Evolutionary conservation across 2,888 invertebrate genomes (phyloP), one percentile per base, ranked within the genome.

Genomic region (Sinhomidia bicolor): DNA sequence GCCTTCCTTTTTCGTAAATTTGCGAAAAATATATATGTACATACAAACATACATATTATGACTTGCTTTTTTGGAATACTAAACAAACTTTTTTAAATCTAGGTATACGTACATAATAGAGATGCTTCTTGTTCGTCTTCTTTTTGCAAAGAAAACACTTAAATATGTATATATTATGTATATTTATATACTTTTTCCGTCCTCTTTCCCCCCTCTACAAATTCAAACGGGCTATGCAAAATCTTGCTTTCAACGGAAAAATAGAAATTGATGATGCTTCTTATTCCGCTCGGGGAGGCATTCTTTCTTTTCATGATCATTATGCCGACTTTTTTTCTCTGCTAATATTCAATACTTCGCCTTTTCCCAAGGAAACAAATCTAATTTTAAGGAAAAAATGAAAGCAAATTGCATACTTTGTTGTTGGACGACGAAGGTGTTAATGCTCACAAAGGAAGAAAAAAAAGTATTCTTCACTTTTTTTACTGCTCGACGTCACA

Each of bases 191-290:
- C 32, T 36, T 65, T 65, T 36, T 36, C 29, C 12, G n/a, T n/a
- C 1, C 54, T 62, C 44, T 9, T 44, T 44, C 10, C 36, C 9
- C 36, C 36, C 9, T 9, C 36, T 36, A 36, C 36, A 65, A 32
- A 36, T 65, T 65, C 36, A 65, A 65, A 65, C 36, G 32, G 65
- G 65, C 17, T 26, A 32, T 36, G 65, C 12, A 12, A 60, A 60
- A 60, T 3, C 32, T 17, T 36, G 3, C 36, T 32, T 62, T 36
- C 7, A n/a, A 17, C 17, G 17, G 36, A 36, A 36, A 36, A 32
- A 10, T 36, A 65, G 36, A 26, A 62, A 2, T 62, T 65, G 65
- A 62, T 65, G 29, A 26, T 60, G 60, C 29, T 23, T 29, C 14
- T 32, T 23, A 14, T 62, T 36, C 17, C 65, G 32, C 32, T 65